A percentile compares a stretch with the other conserved stretches of the same genome.
phyloP scores from a whole-genome alignment of 2,888 invertebrate genomes.

The Latrodectus hesperus region DNA sequence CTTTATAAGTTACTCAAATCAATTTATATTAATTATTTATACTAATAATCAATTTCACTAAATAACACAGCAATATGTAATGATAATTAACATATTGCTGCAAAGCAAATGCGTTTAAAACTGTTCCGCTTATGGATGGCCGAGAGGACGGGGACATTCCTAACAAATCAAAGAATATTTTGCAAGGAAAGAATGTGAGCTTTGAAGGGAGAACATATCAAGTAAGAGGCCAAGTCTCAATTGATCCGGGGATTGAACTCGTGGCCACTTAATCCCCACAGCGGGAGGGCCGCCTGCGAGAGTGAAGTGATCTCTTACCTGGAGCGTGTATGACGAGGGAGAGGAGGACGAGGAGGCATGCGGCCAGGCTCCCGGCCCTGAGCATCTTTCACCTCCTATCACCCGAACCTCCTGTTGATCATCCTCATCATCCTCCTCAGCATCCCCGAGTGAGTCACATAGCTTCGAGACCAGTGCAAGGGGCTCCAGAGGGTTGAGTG shows the following conservation, averaged over 20 bases:
- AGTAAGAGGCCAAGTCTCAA: too few relatives aligned
- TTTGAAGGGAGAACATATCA: too few relatives aligned
- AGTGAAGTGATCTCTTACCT: slow-evolving; percentile 37
- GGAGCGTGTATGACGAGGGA: slow-evolving; percentile 47
- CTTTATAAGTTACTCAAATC: too few relatives aligned
- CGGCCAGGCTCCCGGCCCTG: slow-evolving; percentile 38
- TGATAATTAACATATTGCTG: too few relatives aligned
- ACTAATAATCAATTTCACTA: too few relatives aligned
- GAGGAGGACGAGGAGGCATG: slow-evolving; percentile 51
- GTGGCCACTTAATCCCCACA: neutral
- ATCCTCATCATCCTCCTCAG: slow-evolving; percentile 14
- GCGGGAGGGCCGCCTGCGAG: neutral
- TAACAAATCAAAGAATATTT: too few relatives aligned
- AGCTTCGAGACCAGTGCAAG: neutral
- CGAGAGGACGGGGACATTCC: too few relatives aligned
- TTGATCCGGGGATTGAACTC: neutral
- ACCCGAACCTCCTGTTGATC: slow-evolving; percentile 62
- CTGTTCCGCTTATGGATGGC: too few relatives aligned
- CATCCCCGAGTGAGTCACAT: neutral
- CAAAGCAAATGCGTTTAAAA: too few relatives aligned
- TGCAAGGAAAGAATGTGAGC: too few relatives aligned
- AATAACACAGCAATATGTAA: too few relatives aligned
- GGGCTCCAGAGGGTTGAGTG: neutral
- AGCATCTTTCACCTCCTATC: slow-evolving; percentile 40
- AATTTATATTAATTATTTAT: too few relatives aligned